Evolutionary conservation across 2,113 vertebrate genomes (phyloP), one percentile per base, ranked within the genome.

Genomic region (Rhinopithecus roxellana): DNA sequence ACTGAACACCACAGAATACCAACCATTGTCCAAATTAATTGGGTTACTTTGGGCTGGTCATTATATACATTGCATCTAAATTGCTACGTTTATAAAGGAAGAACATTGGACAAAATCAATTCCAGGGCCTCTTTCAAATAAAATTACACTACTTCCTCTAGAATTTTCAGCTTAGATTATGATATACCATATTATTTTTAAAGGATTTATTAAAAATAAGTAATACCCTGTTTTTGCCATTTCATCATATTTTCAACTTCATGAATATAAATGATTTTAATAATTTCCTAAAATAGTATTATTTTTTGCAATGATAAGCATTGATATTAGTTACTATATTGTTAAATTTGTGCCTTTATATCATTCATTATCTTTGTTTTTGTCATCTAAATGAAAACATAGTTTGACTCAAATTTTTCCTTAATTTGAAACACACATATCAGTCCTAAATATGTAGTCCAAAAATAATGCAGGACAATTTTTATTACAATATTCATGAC

Each of bases 201-300:
- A 78, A 88, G 10, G 23, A 2, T 20, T 57, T 89, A 27, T 57
- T 92, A 50, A 69, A 87, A 13, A 92, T 59, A 57, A 89, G 4
- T 8, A 83, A 38, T 78, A 78, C 17, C 1, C 6, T 52, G 1
- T 70, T 83, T 83, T 84, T 27, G 64, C 14, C 25, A 72, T 84
- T 94, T 97, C 17, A 48, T 97, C 17, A 48, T 61, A 55, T 81
- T 80, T 93, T 89, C 23, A 57, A 75, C 18, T 80, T 79, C 23
- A 85, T 43, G 13, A 88, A 77, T 83, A 43, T 59, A 59, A 40
- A 80, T 7, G 7, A 50, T 35, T 55, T 69, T 91, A 72, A 92
- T 57, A 57, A 67, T 59, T 96, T 85, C 30, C 8, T 67, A 57
- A 94, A 96, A 48, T 85, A 72, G 2, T 48, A 90, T 50, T 50